Evolutionary conservation across 2,797 vertebrate species (phyloP).

Genomic region (Acanthopagrus latus): DNA sequence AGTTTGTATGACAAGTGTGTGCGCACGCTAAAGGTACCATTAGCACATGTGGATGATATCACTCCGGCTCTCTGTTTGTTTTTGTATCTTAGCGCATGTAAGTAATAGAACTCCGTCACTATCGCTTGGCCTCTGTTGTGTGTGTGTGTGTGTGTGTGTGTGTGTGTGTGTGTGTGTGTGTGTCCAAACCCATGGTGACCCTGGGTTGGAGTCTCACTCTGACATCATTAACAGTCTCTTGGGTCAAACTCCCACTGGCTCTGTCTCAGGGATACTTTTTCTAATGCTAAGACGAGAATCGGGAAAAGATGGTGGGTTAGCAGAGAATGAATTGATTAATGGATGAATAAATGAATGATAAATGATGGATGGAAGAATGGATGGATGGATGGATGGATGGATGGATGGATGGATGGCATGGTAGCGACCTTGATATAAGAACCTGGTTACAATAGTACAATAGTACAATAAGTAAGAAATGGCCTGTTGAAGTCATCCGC

Average conservation of each 20-base stretch:
- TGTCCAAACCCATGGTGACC: conserved; percentile 38
- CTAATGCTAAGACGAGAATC: conserved; percentile 16
- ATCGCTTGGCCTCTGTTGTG: conserved; percentile 9
- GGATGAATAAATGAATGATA: conserved; percentile 13
- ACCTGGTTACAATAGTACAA: neutral
- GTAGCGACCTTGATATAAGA: conserved; percentile 8
- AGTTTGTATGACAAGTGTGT: conserved; percentile 8
- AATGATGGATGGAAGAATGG: neutral
- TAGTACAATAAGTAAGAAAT: too few species aligned
- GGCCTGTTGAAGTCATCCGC: too few species aligned
- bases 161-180: conserved; percentile 28
- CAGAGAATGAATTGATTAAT: conserved; percentile 10
- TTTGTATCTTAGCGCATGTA: conserved; percentile 44
- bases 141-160: conserved; percentile 2
- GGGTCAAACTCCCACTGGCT: conserved; percentile 55
- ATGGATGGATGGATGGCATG: neutral
- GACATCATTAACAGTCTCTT: conserved; percentile 59
- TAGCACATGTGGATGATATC: conserved; percentile 61
- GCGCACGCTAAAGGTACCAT: conserved; percentile 32
- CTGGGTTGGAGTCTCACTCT: conserved; percentile 46
- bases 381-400: neutral
- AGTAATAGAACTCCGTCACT: conserved; percentile 29
- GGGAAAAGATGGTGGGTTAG: conserved; percentile 15
- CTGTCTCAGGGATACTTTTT: conserved; percentile 35
- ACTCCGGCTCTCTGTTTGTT: conserved; percentile 55